Base-by-base conservation (phyloP, 2,797 vertebrate species). In the Argentina silus region DNA sequence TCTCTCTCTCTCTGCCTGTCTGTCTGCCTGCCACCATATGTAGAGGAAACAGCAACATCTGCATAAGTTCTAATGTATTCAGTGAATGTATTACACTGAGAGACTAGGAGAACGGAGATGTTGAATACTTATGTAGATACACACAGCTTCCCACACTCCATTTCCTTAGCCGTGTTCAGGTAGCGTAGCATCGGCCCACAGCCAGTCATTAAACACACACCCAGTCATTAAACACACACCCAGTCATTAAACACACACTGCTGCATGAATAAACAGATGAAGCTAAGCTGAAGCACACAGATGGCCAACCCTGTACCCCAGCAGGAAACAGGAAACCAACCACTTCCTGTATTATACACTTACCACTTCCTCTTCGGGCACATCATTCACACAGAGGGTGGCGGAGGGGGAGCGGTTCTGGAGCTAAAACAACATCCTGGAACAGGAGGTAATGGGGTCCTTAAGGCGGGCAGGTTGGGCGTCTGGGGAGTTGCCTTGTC, bases 391-490 rank as follows among this genome's bases (percentile, higher is more conserved):
- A 73, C 85, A 83, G 80, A 83, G 82, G 85, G 84, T 81, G 83
- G 83, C 69, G 53, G 76, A 83, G 78, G 68, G 69, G 71, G 83
- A 79, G 83, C 77, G 82, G 86, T 84, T 81, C 85, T 75, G 62
- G 76, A 80, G 85, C 79, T 88, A 85, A 89, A 88, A 87, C 84
- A 90, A 90, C 84, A 86, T 88, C 86, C 85, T 84, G 83, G 76
- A 83, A 79, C 74, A 83, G 78, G 76, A 82, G 78, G 84, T 75
- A 78, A 76, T 64, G 57, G 75, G 75, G 79, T 87, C 83, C 83
- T 83, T 72, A 81, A 86, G 79, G 83, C 72, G 53, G 71, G 27
- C 51, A 43, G 73, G 78, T n/a, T 74, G 74, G 78, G 77, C n/a
- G 64, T 81, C 84, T 83, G 4, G 84, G 83, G 86, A 85, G 56